Evolutionary conservation across 2,797 vertebrate species (phyloP).

Genomic region (Phataginus tetradactyla): DNA sequence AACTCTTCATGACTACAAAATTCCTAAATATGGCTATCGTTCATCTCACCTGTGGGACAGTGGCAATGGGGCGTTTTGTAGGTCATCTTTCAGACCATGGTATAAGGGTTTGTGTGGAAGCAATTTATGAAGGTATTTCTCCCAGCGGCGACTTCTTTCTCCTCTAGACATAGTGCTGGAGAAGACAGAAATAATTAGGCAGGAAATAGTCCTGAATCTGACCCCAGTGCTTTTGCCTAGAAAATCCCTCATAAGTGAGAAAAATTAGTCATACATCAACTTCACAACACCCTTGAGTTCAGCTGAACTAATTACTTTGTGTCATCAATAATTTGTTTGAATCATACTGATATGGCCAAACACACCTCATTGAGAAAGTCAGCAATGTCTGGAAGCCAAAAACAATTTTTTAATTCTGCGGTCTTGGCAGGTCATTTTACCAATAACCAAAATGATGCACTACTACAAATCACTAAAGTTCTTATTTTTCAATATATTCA

Average conservation of each 20-base stretch:
- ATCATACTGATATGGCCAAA: slow-evolving; percentile 7
- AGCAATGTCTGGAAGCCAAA: background rate
- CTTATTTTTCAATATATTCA: slow-evolving; percentile 43
- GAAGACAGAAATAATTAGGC: background rate
- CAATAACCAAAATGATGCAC: slow-evolving; percentile 22
- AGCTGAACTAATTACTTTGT: background rate
- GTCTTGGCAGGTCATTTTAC: slow-evolving; percentile 31
- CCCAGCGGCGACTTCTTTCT: background rate
- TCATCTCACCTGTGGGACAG: background rate
- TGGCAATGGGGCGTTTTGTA: background rate
- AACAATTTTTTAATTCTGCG: slow-evolving; percentile 43
- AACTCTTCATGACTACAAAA: background rate
- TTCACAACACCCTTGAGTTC: background rate
- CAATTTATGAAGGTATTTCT: background rate
- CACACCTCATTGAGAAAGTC: background rate
- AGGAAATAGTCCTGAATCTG: background rate
- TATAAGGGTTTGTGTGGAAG: background rate
- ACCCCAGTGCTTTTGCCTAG: background rate
- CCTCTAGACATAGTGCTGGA: background rate
- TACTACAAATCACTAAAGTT: slow-evolving; percentile 14
- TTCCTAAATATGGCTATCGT: background rate
- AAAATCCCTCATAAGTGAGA: slow-evolving; percentile 1
- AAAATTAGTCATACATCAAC: background rate
- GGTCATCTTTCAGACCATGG: background rate
- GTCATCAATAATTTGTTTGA: slow-evolving; percentile 15